Conservation (phyloP, 2,888 invertebrate genomes). For the Leucophenga montana region DNA sequence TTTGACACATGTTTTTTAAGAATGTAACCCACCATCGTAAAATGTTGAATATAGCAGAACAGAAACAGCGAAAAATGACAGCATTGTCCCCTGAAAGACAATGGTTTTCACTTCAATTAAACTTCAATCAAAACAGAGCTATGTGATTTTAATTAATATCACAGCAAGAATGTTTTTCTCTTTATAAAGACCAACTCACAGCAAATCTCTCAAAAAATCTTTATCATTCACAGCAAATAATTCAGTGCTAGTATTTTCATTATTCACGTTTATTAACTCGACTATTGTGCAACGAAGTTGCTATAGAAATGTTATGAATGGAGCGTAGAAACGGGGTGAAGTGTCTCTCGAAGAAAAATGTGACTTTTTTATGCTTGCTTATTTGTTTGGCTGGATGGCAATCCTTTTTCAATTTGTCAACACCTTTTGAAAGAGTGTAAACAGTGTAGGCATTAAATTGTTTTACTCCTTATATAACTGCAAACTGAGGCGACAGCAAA, state of each 20-base stretch:
- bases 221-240: too few species aligned
- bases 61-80: too few species aligned
- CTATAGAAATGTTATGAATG: neutral
- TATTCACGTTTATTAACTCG: slow-evolving; percentile 7
- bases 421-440: neutral
- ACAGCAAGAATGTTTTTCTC: neutral
- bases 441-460: slow-evolving; percentile 42
- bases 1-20: too few species aligned
- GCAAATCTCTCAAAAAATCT: slow-evolving; percentile 1
- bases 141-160: neutral
- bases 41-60: too few species aligned
- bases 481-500: neutral
- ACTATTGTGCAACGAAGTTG: neutral
- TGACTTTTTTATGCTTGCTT: neutral
- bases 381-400: neutral
- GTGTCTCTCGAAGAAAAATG: too few species aligned
- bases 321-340: too few species aligned
- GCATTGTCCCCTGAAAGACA: too few species aligned
- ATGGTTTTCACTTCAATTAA: too few species aligned
- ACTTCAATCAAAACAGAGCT: too few species aligned
- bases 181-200: neutral
- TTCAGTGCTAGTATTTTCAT: neutral
- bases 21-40: too few species aligned
- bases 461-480: slow-evolving; percentile 19
- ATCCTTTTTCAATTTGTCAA: slow-evolving; percentile 23